Base-by-base conservation (phyloP, 2,113 vertebrate species). In the Cyprinus carpio region DNA sequence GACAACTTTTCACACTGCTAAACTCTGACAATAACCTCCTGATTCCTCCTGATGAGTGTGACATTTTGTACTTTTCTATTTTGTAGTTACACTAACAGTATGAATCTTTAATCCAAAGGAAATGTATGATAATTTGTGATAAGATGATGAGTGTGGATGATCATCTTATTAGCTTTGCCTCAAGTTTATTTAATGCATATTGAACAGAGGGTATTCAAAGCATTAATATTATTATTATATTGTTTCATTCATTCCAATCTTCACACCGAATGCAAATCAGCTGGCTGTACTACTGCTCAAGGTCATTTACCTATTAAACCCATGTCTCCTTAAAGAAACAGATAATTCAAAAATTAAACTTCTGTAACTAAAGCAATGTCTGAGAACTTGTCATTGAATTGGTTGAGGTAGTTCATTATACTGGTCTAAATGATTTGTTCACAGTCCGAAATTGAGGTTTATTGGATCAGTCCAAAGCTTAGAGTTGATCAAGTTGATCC, bases 171-270 rank as follows among this genome's bases (percentile, higher is more conserved):
- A 40, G 62, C 60, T 85, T 49, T 88, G 82, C 84, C 51, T 81
- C 16, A 60, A 84, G 62, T 87, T 62, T 86, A 79, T 87, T 89
- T 90, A 83, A 87, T 82, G 86, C 85, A 43, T 84, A 83, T 87
- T 87, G 87, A 84, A 86, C 49, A 49, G 76, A 85, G 87, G 84
- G 81, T 23, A 27, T 92, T 91, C 86, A 85, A 90, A 91, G 85
- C 64, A 15, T 34, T 82, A 77, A 75, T 81, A 27, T 25, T 12
- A 43, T n/a, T n/a, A n/a, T n/a, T n/a, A n/a, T n/a, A n/a, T n/a
- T 85, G 88, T 93, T 87, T 89, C 90, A 89, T 87, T 89, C 64
- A 56, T 62, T 82, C 85, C 72, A 86, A 86, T 87, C 77, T 85
- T 88, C 84, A 54, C 64, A 84, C 75, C 29, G 34, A 56, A 54